Conservation (phyloP, 1,140 invertebrate genomes). For the Steinernema feltiae region DNA sequence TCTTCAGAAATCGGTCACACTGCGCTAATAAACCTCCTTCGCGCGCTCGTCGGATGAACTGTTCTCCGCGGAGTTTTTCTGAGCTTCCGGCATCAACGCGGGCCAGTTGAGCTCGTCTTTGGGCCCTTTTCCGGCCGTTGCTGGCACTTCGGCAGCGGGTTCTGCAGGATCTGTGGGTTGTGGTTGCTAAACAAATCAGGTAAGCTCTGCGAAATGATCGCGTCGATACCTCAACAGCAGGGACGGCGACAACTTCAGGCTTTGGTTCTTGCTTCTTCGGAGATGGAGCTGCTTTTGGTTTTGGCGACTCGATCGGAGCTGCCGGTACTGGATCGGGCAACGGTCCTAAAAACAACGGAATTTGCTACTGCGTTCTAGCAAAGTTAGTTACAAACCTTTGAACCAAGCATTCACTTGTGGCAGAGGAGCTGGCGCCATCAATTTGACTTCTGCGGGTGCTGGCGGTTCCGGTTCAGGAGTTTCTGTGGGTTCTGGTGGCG, state of each 20-base stretch:
- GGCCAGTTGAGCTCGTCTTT: not conserved
- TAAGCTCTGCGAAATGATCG: too few relatives aligned
- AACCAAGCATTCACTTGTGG: conserved; percentile 39
- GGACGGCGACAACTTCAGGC: too few relatives aligned
- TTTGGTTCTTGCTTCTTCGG: not conserved
- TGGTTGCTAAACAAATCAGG: too few relatives aligned
- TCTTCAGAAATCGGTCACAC: not conserved
- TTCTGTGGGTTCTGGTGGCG: conserved; percentile 16
- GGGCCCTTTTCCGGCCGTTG: too few relatives aligned
- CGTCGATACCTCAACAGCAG: too few relatives aligned
- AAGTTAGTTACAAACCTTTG: conserved; percentile 20
- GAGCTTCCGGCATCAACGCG: not conserved
- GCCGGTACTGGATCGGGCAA: not conserved
- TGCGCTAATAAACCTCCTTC: not conserved
- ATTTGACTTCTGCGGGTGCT: not conserved
- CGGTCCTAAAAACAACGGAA: too few relatives aligned
- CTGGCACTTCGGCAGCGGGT: too few relatives aligned
- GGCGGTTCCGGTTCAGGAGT: conserved; percentile 18
- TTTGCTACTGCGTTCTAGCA: too few relatives aligned
- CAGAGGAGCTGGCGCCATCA: conserved; percentile 36
- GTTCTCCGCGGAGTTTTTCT: not conserved
- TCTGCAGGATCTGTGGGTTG: too few relatives aligned
- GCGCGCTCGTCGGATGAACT: not conserved
- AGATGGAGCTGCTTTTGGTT: not conserved
- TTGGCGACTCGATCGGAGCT: not conserved